phyloP scores from a whole-genome alignment of 2,888 invertebrate species.

The Xylocampa areola region DNA sequence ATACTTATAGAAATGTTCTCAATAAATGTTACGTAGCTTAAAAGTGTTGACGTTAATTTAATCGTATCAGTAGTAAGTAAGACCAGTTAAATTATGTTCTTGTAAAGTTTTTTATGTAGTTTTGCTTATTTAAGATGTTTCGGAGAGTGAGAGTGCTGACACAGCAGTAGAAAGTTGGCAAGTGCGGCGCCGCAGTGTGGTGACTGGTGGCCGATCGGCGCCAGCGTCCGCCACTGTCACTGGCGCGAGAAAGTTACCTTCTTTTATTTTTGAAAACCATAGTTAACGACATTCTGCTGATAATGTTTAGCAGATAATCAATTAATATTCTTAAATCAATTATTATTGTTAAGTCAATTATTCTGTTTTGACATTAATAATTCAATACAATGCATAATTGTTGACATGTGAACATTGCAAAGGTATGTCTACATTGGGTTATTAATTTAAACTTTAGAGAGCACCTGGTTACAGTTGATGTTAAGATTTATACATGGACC shows the following conservation, averaged over 20 bases:
- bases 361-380: too few relatives aligned
- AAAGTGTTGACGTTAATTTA: constrained; percentile 3
- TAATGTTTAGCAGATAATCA: constrained; percentile 1
- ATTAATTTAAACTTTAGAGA: too few relatives aligned
- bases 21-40: too few relatives aligned
- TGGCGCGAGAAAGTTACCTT: constrained; percentile 67
- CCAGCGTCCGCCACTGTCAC: constrained; percentile 38
- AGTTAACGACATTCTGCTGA: constrained; percentile 61
- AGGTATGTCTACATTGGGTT: too few relatives aligned
- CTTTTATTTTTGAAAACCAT: constrained; percentile 57
- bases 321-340: too few relatives aligned
- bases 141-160: constrained; percentile 43
- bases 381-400: too few relatives aligned
- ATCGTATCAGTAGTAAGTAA: constrained; percentile 13
- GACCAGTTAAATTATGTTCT: constrained; percentile 3
- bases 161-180: constrained; percentile 55
- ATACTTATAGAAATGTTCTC: too few relatives aligned
- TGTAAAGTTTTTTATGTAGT: constrained; percentile 6
- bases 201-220: constrained; percentile 2
- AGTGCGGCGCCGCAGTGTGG: constrained; percentile 28
- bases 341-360: not conserved
- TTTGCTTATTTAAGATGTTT: constrained; percentile 31
- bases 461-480: too few relatives aligned
- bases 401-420: too few relatives aligned
- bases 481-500: too few relatives aligned